These are phyloP conservation scores for Urocyon cinereoargenteus DNA, from an alignment of 2,797 vertebrate genomes.

Conservation along the genomic window DNA sequence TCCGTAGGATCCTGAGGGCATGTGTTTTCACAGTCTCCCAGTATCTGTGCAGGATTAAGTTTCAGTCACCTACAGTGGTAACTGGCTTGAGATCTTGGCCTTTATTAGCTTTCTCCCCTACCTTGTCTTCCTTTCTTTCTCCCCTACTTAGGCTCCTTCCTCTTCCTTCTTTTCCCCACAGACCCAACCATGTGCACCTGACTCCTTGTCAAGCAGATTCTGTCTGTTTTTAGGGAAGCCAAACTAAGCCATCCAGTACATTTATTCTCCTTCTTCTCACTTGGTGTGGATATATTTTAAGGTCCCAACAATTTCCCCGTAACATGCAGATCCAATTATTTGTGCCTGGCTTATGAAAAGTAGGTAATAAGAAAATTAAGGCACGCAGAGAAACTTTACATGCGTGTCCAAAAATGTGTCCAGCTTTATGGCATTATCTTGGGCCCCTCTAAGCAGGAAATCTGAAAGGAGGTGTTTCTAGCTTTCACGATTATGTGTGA, in stretches of 20 bases:
- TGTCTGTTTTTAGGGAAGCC: background rate
- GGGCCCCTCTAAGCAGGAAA: background rate
- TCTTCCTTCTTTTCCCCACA: background rate
- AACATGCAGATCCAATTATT: background rate
- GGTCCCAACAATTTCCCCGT: background rate
- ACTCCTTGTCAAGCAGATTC: background rate
- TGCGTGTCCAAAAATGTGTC: background rate
- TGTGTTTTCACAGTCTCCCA: background rate
- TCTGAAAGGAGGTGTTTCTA: conserved; percentile 15
- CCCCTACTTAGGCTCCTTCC: background rate
- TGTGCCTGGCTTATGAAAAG: conserved; percentile 9
- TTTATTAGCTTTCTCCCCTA: background rate
- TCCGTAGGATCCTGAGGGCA: background rate
- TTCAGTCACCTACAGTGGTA: background rate
- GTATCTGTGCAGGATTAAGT: background rate
- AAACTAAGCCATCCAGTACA: background rate
- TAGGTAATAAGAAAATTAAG: background rate
- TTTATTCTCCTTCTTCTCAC: conserved; percentile 15
- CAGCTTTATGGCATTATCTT: background rate
- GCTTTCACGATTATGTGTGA: background rate
- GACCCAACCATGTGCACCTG: background rate
- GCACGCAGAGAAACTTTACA: background rate
- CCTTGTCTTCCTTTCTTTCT: background rate
- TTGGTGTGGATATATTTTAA: conserved; percentile 22
- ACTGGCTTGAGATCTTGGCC: background rate